Evolutionary conservation across 2,888 invertebrate genomes (phyloP).

Genomic region (Clivina fossor): DNA sequence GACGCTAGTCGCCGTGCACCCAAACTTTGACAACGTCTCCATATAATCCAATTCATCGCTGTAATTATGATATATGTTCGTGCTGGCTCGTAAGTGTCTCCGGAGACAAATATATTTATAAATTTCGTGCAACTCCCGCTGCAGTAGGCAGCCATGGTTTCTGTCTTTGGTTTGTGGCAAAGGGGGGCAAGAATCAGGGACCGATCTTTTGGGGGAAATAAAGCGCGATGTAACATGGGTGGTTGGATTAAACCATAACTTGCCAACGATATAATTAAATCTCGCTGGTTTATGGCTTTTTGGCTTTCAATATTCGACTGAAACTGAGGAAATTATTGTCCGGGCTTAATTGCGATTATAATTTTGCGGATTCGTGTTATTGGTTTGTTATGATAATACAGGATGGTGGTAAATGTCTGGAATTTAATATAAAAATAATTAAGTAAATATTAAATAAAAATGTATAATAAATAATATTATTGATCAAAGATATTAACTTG

Average conservation of each 20-base stretch:
- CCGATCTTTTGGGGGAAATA: background rate
- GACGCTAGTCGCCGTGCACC: conserved; percentile 18
- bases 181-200: too few species aligned
- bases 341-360: too few species aligned
- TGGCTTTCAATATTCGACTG: conserved; percentile 25
- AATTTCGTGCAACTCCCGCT: conserved; percentile 27
- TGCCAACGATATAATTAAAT: conserved; percentile 29
- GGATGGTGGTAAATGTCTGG: too few species aligned
- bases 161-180: too few species aligned
- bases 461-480: too few species aligned
- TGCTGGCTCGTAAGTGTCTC: conserved; percentile 20
- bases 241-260: conserved; percentile 28
- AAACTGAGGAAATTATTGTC: conserved; percentile 15
- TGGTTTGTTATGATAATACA: too few species aligned
- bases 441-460: too few species aligned
- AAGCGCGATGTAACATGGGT: background rate
- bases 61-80: conserved; percentile 30
- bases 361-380: too few species aligned
- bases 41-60: conserved; percentile 25
- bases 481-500: too few species aligned
- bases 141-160: too few species aligned
- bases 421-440: too few species aligned
- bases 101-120: conserved; percentile 31
- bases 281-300: conserved; percentile 30
- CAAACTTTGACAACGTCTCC: too few species aligned